A percentile compares a stretch with the other conserved stretches of the same genome.
Conservation (phyloP, 2,113 vertebrate genomes). For the Sorex fumeus region DNA sequence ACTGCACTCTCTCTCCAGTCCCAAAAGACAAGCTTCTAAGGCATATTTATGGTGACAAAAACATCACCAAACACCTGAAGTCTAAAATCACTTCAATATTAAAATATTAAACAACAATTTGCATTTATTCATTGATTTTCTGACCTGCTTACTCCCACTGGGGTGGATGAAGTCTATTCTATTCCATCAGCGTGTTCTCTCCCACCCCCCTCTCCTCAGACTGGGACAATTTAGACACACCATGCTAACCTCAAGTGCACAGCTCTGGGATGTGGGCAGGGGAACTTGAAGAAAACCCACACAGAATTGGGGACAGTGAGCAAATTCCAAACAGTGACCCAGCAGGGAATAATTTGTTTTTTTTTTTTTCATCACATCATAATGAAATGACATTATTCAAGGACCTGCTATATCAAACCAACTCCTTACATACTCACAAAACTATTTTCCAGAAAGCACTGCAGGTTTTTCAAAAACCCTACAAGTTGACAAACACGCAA, state of each 20-base stretch:
- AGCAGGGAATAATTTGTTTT: background rate
- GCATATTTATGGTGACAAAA: background rate
- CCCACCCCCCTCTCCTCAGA: background rate
- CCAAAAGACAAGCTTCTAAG: background rate
- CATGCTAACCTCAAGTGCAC: background rate
- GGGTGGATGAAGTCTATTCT: background rate
- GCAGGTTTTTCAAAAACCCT: background rate
- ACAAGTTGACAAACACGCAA: background rate
- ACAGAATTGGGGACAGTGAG: background rate
- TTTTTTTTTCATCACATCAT: background rate
- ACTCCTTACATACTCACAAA: slow-evolving; percentile 47
- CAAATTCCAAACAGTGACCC: background rate
- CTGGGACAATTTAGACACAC: background rate
- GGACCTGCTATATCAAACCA: slow-evolving; percentile 14
- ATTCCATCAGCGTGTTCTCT: background rate
- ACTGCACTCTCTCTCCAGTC: background rate
- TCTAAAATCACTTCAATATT: background rate
- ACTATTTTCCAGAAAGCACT: slow-evolving; percentile 48
- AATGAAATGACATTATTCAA: background rate
- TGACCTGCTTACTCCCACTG: background rate
- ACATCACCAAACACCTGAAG: background rate
- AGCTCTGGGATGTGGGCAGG: background rate
- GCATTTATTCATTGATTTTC: background rate
- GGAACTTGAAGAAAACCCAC: background rate
- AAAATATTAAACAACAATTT: background rate